A percentile compares a stretch with the other conserved stretches of the same genome.
Conservation (phyloP, 2,797 vertebrate genomes). For the Parotocinclus haroldoi region DNA sequence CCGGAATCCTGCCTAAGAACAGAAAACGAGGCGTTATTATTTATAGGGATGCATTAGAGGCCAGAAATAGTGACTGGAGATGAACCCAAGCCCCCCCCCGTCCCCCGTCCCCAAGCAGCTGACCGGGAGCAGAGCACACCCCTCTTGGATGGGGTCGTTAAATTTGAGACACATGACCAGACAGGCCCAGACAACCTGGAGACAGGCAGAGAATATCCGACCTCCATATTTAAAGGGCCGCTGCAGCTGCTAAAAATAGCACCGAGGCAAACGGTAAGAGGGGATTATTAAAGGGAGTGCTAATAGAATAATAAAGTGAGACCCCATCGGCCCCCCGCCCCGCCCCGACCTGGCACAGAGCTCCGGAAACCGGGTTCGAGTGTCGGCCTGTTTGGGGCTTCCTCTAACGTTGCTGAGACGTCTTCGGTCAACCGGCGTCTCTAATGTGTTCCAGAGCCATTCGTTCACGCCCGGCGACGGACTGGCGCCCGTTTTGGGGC, state of each 20-base stretch:
- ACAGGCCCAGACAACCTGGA: slow-evolving; percentile 92
- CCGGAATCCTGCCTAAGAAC: not conserved
- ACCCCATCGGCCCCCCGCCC: too few relatives aligned
- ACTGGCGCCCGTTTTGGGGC: too few relatives aligned
- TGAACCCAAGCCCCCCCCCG: slow-evolving; percentile 31
- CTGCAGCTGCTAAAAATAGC: slow-evolving; percentile 77
- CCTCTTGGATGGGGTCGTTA: slow-evolving; percentile 91
- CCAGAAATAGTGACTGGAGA: slow-evolving; percentile 12
- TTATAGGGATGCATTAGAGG: slow-evolving; percentile 2
- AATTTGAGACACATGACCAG: slow-evolving; percentile 85
- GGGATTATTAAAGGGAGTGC: slow-evolving; percentile 41
- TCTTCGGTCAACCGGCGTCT: too few relatives aligned
- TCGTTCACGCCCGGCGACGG: too few relatives aligned
- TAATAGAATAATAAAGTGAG: slow-evolving; percentile 61
- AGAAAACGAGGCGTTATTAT: slow-evolving; percentile 9
- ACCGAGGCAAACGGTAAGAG: slow-evolving; percentile 67
- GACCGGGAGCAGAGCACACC: slow-evolving; percentile 81
- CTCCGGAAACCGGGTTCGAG: too few relatives aligned
- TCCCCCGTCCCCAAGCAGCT: too few relatives aligned
- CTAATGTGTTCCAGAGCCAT: too few relatives aligned
- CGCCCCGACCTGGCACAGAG: too few relatives aligned
- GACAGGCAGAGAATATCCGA: slow-evolving; percentile 91
- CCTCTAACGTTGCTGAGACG: too few relatives aligned
- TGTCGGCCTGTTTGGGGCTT: too few relatives aligned
- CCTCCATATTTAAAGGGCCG: slow-evolving; percentile 89